Evolutionary conservation across 2,113 vertebrate genomes (phyloP), one percentile per base, ranked within the genome.

Genomic region (Crotalus tigris): DNA sequence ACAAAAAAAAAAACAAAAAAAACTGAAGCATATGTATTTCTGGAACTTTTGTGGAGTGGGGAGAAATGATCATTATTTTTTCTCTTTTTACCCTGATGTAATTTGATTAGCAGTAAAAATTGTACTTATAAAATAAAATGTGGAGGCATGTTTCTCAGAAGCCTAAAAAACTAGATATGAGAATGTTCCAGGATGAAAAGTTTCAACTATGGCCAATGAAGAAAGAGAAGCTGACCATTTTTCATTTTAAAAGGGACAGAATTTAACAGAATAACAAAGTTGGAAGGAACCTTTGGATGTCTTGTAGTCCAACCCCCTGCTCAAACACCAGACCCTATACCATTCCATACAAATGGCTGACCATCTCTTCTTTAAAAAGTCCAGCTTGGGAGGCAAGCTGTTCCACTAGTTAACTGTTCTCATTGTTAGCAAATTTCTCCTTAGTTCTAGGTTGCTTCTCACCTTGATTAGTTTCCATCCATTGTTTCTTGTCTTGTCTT

Each of bases 71-170:
- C 59, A 53, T 88, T 57, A 8, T 55, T 15, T 57, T 89, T 44
- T 29, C 29, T 11, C 44, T 39, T 55, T 81, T 24, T 24, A 39
- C 12, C 55, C 33, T 93, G 24, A n/a, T 3, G 0, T 85, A 23
- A 85, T 92, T 87, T 88, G 54, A 13, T 81, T 5, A 26, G 29
- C 46, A 58, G 46, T 0, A 1, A 93, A 59, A 58, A 92, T 89
- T 92, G 57, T 3, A 1, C 90, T 64, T 92, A 33, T 7, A 15
- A 93, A 61, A 91, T 87, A 85, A 61, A 94, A 96, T 3, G 55
- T 58, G 88, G 88, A 59, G 33, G 24, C 89, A 44, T 91, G 46
- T 49, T 8, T 49, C 39, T 15, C 19, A 15, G 75, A 9, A 69
- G 90, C 39, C 69, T 85, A 44, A 5, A 5, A 61, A 93, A 33